These are phyloP conservation scores for Lasioglossum leucozonium DNA, from an alignment of 2,888 invertebrate genomes.

Conservation along the genomic window DNA sequence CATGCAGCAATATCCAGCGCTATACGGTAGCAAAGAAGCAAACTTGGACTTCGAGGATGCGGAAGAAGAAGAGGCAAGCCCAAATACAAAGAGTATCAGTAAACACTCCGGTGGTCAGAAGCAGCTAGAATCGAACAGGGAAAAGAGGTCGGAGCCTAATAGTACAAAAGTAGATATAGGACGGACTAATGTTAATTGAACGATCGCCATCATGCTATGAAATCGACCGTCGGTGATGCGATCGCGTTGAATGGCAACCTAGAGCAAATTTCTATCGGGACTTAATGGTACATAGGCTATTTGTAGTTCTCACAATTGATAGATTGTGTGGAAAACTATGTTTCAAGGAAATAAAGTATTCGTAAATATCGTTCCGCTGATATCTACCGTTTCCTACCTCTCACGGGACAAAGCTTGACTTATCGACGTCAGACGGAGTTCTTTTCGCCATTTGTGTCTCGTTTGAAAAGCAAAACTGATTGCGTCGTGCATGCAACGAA, in stretches of 20 bases:
- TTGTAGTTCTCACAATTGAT: conserved; percentile 22
- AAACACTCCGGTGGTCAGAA: conserved; percentile 6
- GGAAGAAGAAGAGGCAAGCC: conserved; percentile 30
- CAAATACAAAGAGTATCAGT: background rate
- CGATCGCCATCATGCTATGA: conserved; percentile 1
- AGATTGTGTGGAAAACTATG: conserved; percentile 35
- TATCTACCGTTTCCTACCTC: conserved; percentile 22
- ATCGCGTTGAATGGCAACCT: conserved; percentile 6
- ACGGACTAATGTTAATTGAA: conserved; percentile 57
- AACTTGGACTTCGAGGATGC: conserved; percentile 86
- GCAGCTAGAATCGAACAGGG: conserved; percentile 22
- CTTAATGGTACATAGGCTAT: conserved; percentile 55
- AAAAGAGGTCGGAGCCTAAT: conserved; percentile 26
- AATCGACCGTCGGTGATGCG: conserved; percentile 18
- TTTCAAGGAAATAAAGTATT: conserved; percentile 53
- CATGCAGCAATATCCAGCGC: conserved; percentile 93
- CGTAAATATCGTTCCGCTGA: conserved; percentile 22
- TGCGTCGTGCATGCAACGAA: background rate
- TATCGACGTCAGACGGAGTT: background rate
- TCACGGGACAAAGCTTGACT: background rate
- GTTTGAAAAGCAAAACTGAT: background rate
- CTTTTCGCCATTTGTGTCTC: background rate
- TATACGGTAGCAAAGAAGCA: conserved; percentile 91
- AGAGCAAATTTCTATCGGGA: conserved; percentile 52
- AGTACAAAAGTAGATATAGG: conserved; percentile 58